Percentiles rank a stretch among this genome's conserved stretches.
These are phyloP conservation scores for Xyliphius kryptos DNA, from an alignment of 2,113 vertebrate species.

Conservation along the genomic window DNA sequence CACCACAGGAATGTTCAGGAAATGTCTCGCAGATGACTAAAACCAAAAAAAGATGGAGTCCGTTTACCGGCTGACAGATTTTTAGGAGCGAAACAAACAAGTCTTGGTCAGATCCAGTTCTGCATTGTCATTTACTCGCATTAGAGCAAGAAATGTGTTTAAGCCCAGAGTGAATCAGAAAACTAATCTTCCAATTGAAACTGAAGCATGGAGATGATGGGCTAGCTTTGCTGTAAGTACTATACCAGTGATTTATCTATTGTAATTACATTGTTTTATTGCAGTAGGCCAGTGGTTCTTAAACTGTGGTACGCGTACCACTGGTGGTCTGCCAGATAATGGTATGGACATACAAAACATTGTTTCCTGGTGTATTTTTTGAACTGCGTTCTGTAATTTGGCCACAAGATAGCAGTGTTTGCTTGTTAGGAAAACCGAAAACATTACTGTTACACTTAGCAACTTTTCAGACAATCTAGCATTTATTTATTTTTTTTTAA, in stretches of 20 bases:
- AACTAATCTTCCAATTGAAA: conserved; percentile 43
- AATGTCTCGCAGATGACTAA: neutral
- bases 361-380: no score
- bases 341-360: no score
- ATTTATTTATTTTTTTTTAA: no score
- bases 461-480: no score
- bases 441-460: no score
- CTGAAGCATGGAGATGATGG: conserved; percentile 46
- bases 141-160: conserved; percentile 38
- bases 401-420: no score
- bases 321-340: no score
- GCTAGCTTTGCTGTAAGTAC: conserved; percentile 49
- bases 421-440: no score
- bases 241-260: conserved; percentile 35
- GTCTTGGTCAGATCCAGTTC: conserved; percentile 7
- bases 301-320: no score
- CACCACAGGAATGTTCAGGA: neutral
- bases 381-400: no score
- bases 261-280: conserved; percentile 34
- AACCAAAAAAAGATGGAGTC: neutral
- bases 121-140: conserved; percentile 22
- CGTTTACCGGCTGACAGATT: neutral
- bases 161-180: conserved; percentile 37
- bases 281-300: neutral
- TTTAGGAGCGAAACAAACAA: conserved; percentile 20